Evolutionary conservation across 2,797 vertebrate species (phyloP).

Genomic region (Leptatherina wallacei): DNA sequence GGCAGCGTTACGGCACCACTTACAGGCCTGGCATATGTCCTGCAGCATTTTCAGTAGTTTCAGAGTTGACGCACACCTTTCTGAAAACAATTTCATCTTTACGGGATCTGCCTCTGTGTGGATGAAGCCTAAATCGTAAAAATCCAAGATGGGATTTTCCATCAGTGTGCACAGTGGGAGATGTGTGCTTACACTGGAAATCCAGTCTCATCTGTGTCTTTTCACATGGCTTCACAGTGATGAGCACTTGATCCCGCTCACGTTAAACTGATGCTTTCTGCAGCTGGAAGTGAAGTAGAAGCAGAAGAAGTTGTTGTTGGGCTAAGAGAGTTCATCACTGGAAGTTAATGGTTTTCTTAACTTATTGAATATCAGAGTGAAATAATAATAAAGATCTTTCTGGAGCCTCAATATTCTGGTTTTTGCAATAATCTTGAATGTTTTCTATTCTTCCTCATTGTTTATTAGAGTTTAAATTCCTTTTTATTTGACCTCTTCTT

Average conservation of each 20-base stretch:
- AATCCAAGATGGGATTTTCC: not conserved
- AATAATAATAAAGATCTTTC: not conserved
- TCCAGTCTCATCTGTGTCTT: not conserved
- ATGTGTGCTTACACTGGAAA: not conserved
- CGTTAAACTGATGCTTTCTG: not conserved
- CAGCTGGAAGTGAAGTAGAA: not conserved
- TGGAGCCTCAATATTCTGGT: no score
- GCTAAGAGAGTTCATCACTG: not conserved
- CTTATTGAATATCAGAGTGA: no score
- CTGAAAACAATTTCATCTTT: no score
- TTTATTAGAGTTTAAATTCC: not conserved
- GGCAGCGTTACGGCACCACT: no score
- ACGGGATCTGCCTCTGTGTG: no score
- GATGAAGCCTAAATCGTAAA: no score
- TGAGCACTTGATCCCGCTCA: not conserved
- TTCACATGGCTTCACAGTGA: not conserved
- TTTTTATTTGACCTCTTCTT: slow-evolving; percentile 32
- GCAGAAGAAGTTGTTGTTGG: not conserved
- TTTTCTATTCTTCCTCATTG: no score
- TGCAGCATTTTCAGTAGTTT: no score
- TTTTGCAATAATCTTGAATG: no score
- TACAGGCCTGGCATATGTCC: no score
- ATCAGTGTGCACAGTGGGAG: slow-evolving; percentile 2
- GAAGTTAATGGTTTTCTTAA: not conserved
- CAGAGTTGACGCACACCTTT: no score